A percentile compares a stretch with the other conserved stretches of the same genome.
Evolutionary conservation across 2,113 vertebrate genomes (phyloP).

Genomic region (Pontoporia blainvillei): DNA sequence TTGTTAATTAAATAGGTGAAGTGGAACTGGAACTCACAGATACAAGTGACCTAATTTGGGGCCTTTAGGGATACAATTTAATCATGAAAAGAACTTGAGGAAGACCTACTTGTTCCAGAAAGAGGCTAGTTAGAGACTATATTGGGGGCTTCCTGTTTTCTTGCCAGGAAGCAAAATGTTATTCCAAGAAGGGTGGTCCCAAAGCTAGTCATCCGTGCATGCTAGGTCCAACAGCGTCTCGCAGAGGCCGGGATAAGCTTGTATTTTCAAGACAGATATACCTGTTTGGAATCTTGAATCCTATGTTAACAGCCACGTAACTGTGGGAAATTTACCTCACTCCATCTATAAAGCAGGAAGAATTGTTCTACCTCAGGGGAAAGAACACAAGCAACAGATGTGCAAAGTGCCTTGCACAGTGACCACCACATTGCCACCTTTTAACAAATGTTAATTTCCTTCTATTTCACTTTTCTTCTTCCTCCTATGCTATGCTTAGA

Average conservation of each 20-base stretch:
- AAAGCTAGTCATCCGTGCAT: neutral
- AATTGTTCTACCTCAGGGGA: neutral
- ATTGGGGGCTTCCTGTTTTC: slow-evolving; percentile 13
- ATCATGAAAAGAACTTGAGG: slow-evolving; percentile 58
- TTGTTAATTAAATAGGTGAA: slow-evolving; percentile 59
- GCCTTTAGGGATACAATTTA: slow-evolving; percentile 59
- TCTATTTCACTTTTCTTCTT: neutral
- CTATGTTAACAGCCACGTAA: neutral
- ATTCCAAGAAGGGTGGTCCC: neutral
- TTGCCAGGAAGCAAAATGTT: slow-evolving; percentile 34
- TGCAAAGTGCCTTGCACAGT: neutral
- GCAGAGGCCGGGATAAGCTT: neutral
- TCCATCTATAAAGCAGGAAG: neutral
- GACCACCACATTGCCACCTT: neutral
- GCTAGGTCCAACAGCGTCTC: neutral
- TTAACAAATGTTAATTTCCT: neutral
- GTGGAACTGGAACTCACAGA: slow-evolving; percentile 58
- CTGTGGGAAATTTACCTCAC: neutral
- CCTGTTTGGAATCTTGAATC: neutral
- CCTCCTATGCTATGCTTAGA: neutral
- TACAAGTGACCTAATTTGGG: slow-evolving; percentile 54
- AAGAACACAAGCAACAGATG: neutral
- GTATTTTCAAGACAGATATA: neutral
- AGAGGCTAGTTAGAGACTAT: neutral
- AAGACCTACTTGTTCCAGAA: slow-evolving; percentile 63